Evolutionary conservation across 2,113 vertebrate genomes (phyloP), one percentile per base, ranked within the genome.

Genomic region (Machaerirhynchus nigripectus): DNA sequence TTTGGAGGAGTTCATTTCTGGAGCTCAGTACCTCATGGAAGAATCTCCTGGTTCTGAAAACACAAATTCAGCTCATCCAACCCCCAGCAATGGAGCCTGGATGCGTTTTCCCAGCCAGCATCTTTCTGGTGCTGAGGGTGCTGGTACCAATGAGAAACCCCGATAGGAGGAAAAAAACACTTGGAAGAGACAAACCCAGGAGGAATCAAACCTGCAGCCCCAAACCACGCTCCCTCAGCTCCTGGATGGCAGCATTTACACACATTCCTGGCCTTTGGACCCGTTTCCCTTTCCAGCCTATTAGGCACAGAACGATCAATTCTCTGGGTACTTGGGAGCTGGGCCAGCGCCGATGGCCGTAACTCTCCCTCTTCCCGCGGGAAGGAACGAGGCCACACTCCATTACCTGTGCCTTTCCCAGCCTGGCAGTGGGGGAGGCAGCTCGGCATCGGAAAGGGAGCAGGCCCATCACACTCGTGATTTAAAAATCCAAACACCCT

Each of bases 401-500:
- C 79, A 44, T 64, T 84, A 74, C 59, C 83, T 14, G 13, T 0
- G 0, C 44, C 61, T 44, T 10, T 31, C 57, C 85, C 70, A 6
- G n/a, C 65, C 71, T 2, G 0, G 52, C 44, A 9, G 3, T 28
- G 80, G 65, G 5, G 6, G 4, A 56, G 7, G 75, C 84, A 35
- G 81, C 73, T 56, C 31, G 2, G 71, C 11, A 0, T 2, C 17
- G 4, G 13, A 7, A 17, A 52, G 46, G 73, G 57, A 73, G 30
- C 33, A 46, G 33, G 9, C 9, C 8, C 39, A 0, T 19, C 6
- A 20, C 1, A 10, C 5, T 52, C 7, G 0, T 1, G 52, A 37
- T 67, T 79, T 49, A 31, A 27, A 46, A 35, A 22, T 2, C 21
- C 26, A 27, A 82, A 9, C 50, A 5, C 7, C 3, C 27, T 8